phyloP scores from a whole-genome alignment of 2,113 vertebrate species.

The Atherinomorus stipes region DNA sequence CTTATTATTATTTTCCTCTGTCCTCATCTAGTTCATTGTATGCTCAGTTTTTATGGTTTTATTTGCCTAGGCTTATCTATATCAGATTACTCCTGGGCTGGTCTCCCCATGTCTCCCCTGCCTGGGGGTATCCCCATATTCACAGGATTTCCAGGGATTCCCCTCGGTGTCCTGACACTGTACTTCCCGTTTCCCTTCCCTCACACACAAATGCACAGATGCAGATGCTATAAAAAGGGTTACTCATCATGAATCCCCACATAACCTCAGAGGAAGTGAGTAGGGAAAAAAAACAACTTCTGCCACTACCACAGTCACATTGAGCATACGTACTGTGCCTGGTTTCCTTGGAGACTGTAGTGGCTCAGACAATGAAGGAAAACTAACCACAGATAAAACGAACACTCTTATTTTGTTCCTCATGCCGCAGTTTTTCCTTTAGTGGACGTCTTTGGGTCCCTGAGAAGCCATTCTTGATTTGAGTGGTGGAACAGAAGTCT shows the following conservation, averaged over 20 bases:
- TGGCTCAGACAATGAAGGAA: slow-evolving; percentile 26
- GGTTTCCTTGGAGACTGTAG: slow-evolving; percentile 71
- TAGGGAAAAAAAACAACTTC: slow-evolving; percentile 29
- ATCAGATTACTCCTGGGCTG: slow-evolving; percentile 20
- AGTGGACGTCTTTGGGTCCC: background rate
- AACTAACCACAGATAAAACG: slow-evolving; percentile 29
- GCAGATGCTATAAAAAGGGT: background rate
- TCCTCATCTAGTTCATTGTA: background rate
- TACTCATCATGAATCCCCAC: slow-evolving; percentile 25
- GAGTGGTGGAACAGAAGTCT: background rate
- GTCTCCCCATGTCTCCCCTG: slow-evolving; percentile 11
- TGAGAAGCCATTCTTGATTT: slow-evolving; percentile 7
- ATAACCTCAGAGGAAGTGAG: slow-evolving; percentile 46
- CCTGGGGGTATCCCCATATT: slow-evolving; percentile 40
- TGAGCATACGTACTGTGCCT: slow-evolving; percentile 42
- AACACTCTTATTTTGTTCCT: slow-evolving; percentile 25
- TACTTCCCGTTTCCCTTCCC: slow-evolving; percentile 34
- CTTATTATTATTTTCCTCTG: background rate
- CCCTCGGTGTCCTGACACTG: slow-evolving; percentile 31
- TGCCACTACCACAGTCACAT: slow-evolving; percentile 33
- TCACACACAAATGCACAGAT: background rate
- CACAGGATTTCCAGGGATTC: slow-evolving; percentile 61
- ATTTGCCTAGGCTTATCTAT: slow-evolving; percentile 42
- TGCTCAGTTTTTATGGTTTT: slow-evolving; percentile 8
- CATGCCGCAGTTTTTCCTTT: background rate